Base-by-base conservation (phyloP, 2,888 invertebrate species). In the Diarsia mendica region DNA sequence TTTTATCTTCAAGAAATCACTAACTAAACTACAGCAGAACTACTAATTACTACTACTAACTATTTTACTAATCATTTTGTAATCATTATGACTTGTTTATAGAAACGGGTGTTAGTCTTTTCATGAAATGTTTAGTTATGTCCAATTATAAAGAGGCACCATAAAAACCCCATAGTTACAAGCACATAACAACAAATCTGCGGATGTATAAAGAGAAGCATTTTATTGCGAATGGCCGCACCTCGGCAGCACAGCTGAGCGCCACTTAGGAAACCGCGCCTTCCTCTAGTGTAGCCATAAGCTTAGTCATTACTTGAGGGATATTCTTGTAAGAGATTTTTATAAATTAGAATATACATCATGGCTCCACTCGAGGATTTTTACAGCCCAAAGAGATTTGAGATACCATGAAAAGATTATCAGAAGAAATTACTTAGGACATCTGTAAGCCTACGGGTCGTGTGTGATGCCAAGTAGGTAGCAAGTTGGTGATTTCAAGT, bases 171-270 rank as follows among this genome's bases (percentile, higher is more conserved):
- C 3, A 13, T 55, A n/a, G 46, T 65, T 53, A 65, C 23, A 48
- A 15, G 28, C 44, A 58, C 60, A 67, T 66, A 84, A 81, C 77
- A 84, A 58, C 48, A 75, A 72, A 84, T 77, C 65, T 72, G 72
- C 61, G 61, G 44, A 67, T 67, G 61, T 77, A 58, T 67, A 73
- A 71, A 83, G 48, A 49, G 11, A 68, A 71, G 49, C 67, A 33
- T 82, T 84, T 88, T 82, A 87, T 88, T 83, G 74, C 87, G 67
- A 77, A 75, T 58, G 71, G 67, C 76, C 71, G 74, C 82, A 72
- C 76, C 77, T 80, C 80, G 74, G 63, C 76, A 65, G 28, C 79
- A 58, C 86, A 88, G 83, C 86, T 87, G 88, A 87, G 88, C 81
- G 71, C 89, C 85, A 88, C 87, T 88, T 86, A 81, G 81, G 73